Evolutionary conservation across 1,140 invertebrate species (phyloP).

Genomic region (Rhagoletis pomonella): DNA sequence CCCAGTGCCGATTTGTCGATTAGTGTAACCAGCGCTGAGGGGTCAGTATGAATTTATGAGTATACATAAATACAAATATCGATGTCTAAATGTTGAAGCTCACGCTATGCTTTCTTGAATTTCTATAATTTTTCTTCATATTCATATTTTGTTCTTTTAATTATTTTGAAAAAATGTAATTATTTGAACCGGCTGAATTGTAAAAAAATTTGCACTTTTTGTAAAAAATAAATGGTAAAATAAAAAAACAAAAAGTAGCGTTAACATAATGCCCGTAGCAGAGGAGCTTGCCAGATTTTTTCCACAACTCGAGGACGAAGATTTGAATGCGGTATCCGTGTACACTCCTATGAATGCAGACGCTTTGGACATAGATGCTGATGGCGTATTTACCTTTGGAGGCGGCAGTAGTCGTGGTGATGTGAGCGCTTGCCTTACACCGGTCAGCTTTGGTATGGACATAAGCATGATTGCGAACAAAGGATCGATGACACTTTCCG

Average conservation of each 20-base stretch:
- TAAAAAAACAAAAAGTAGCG: conserved; percentile 56
- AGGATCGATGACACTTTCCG: conserved; percentile 67
- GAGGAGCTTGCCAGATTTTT: conserved; percentile 75
- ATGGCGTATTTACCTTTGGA: neutral
- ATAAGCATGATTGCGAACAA: conserved; percentile 70
- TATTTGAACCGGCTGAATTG: neutral
- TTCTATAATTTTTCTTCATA: neutral
- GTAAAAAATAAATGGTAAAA: conserved; percentile 24
- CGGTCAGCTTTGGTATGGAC: conserved; percentile 66
- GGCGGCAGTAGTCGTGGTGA: conserved; percentile 58
- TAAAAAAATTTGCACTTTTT: neutral
- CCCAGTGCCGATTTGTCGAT: conserved; percentile 79
- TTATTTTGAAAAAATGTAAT: conserved; percentile 1
- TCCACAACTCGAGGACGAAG: conserved; percentile 76
- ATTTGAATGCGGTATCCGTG: conserved; percentile 77
- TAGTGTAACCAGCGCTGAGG: conserved; percentile 79
- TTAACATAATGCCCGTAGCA: conserved; percentile 54
- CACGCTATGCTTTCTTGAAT: neutral
- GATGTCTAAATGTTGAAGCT: neutral
- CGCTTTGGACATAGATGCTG: conserved; percentile 66
- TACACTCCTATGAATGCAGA: conserved; percentile 78
- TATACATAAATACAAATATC: neutral
- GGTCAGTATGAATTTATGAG: conserved; percentile 74
- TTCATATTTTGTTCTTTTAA: neutral
- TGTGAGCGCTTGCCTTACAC: conserved; percentile 65